Evolutionary conservation across 2,797 vertebrate species (phyloP), one percentile per base, ranked within the genome.

Genomic region (Silurus lanzhouensis): DNA sequence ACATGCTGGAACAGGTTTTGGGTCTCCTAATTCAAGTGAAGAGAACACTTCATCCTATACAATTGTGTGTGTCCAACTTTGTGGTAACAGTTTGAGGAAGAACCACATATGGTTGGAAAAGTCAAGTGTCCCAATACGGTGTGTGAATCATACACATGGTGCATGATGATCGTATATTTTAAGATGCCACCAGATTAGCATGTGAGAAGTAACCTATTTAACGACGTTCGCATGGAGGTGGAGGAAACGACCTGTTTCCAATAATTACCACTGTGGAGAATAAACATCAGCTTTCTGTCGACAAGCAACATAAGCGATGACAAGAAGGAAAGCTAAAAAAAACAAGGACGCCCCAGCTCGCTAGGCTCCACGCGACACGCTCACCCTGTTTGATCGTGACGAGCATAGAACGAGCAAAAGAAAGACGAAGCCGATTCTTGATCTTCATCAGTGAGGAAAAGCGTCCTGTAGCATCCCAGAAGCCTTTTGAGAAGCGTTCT

Each of bases 341-440:
- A n/a, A 22, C 20, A 0, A 12, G 2, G 44, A 72, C 12, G 44
- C 22, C 9, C 44, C 48, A 22, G 57, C 10, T 61, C 20, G 31
- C 19, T 44, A 44, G 57, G 60, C 31, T 17, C 27, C 55, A 78
- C 57, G 44, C 31, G 57, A 57, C 82, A 31, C 78, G 17, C 79
- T 64, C 70, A 86, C 61, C 44, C 17, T 70, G 86, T 88, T 90
- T 90, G 87, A 86, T 88, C 67, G 46, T 1, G 63, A 19, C 46
- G 70, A 75, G 75, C 12, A 44, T 15, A 68, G 61, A 38, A 68
- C 76, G 67, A 52, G 87, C 57, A 52, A 58, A 80, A 79, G 75
- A 70, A 84, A 52, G 64, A 80, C 70, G 75, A 64, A 82, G 22
- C 20, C 60, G 19, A 46, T 64, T 61, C 27, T 76, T 31, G 74